Percentiles rank a stretch among this genome's conserved stretches.
These are phyloP conservation scores for Camponotus pennsylvanicus DNA, from an alignment of 1,140 invertebrate genomes.

Conservation along the genomic window DNA sequence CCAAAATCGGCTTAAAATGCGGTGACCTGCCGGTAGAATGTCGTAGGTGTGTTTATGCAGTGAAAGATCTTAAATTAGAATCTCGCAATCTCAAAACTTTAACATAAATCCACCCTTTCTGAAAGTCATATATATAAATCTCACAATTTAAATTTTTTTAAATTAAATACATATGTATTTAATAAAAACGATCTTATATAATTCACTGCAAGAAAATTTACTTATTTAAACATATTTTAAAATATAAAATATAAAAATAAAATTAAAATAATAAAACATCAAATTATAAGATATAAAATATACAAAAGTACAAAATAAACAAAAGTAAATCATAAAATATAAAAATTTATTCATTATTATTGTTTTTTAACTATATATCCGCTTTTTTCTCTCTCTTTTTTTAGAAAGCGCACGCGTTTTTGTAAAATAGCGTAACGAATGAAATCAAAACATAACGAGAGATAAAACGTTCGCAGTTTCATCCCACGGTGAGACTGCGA, in stretches of 20 bases:
- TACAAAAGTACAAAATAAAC: too few relatives aligned
- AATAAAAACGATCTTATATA: not conserved
- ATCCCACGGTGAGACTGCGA: not conserved
- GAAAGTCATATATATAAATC: not conserved
- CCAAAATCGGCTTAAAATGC: slow-evolving; percentile 54
- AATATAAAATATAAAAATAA: too few relatives aligned
- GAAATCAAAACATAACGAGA: slow-evolving; percentile 43
- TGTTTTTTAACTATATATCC: not conserved
- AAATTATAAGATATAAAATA: too few relatives aligned
- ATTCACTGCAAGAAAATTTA: not conserved
- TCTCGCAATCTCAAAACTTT: not conserved
- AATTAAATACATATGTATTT: not conserved
- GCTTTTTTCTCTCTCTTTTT: not conserved
- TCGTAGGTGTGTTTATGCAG: not conserved
- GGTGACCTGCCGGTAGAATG: slow-evolving; percentile 6
- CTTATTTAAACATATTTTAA: too few relatives aligned
- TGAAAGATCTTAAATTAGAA: slow-evolving; percentile 3
- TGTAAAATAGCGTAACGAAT: not conserved
- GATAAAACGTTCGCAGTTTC: slow-evolving; percentile 39
- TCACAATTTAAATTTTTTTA: not conserved
- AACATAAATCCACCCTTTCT: not conserved
- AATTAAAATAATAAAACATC: too few relatives aligned
- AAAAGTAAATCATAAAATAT: too few relatives aligned
- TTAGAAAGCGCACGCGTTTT: not conserved
- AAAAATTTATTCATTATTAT: not conserved